These are phyloP conservation scores for Ceratosolen solmsi DNA, from an alignment of 1,140 invertebrate species.

Conservation along the genomic window DNA sequence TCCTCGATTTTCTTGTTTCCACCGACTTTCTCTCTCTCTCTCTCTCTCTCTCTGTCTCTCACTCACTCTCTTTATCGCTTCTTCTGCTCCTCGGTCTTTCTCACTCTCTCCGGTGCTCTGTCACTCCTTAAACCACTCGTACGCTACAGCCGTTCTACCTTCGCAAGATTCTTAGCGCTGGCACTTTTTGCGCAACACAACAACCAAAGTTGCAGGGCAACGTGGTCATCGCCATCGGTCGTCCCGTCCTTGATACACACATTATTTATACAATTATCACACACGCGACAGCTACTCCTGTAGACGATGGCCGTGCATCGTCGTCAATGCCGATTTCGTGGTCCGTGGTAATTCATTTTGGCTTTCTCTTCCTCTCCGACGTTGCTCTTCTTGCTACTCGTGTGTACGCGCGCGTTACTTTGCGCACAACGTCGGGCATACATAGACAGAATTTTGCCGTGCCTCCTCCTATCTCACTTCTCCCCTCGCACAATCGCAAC, in stretches of 20 bases:
- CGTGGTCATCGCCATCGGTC: not conserved
- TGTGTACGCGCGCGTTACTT: not conserved
- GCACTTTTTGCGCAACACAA: not conserved
- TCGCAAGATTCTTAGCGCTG: not conserved
- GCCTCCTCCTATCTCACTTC: too few relatives aligned
- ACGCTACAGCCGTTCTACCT: not conserved
- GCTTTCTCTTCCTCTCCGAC: too few relatives aligned
- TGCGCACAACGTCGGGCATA: not conserved
- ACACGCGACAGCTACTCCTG: too few relatives aligned
- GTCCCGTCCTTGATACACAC: not conserved
- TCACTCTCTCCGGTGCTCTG: not conserved
- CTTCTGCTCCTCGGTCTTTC: not conserved
- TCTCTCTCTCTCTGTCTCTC: not conserved
- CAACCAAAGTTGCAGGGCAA: not conserved
- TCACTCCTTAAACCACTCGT: too few relatives aligned
- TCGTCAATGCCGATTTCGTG: not conserved
- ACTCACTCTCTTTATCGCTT: conserved; percentile 29
- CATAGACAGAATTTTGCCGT: too few relatives aligned
- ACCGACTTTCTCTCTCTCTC: not conserved
- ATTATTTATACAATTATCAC: not conserved
- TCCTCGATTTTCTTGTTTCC: conserved; percentile 6
- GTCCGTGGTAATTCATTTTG: too few relatives aligned
- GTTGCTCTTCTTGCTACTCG: too few relatives aligned
- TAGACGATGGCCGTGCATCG: too few relatives aligned
- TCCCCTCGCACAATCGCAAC: too few relatives aligned